phyloP scores from a whole-genome alignment of 2,113 vertebrate genomes.

The Pollachius pollachius region DNA sequence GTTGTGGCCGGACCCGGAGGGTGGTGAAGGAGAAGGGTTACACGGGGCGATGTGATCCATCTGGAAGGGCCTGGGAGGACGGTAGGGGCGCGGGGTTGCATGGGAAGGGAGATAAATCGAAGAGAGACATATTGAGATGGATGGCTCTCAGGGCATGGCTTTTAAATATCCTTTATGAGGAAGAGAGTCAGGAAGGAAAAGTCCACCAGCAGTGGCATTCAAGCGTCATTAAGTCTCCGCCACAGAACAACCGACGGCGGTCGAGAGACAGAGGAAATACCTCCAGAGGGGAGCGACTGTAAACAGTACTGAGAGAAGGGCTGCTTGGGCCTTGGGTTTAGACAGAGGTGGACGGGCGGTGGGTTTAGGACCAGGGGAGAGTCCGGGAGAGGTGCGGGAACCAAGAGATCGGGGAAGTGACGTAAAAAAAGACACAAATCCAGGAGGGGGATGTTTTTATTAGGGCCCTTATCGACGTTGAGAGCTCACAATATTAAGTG shows the following conservation, averaged over 20 bases:
- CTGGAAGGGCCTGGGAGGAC: slow-evolving; percentile 25
- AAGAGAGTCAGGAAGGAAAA: slow-evolving; percentile 56
- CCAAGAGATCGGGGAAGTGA: slow-evolving; percentile 51
- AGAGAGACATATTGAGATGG: slow-evolving; percentile 58
- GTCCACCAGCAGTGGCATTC: slow-evolving; percentile 74
- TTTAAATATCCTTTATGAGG: slow-evolving; percentile 73
- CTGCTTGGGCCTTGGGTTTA: slow-evolving; percentile 10
- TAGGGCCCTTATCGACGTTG: slow-evolving; percentile 78
- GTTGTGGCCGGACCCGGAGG: slow-evolving; percentile 33
- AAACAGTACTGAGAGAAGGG: slow-evolving; percentile 14
- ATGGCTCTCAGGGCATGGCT: slow-evolving; percentile 59
- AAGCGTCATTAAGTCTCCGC: slow-evolving; percentile 79
- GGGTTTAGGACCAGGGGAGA: slow-evolving; percentile 37
- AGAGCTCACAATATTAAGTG: slow-evolving; percentile 76
- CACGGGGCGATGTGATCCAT: slow-evolving; percentile 35
- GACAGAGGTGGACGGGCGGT: slow-evolving; percentile 36
- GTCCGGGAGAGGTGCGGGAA: slow-evolving; percentile 22
- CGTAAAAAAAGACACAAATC: slow-evolving; percentile 66
- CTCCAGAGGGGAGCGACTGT: slow-evolving; percentile 16
- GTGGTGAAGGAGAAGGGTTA: slow-evolving; percentile 26
- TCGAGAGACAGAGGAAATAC: neutral
- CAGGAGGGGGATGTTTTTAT: slow-evolving; percentile 74
- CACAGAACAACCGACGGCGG: slow-evolving; percentile 54
- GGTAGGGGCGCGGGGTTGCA: neutral
- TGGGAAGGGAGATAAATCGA: slow-evolving; percentile 44